Evolutionary conservation across 2,113 vertebrate species (phyloP), one percentile per base, ranked within the genome.

Genomic region (Hoplias malabaricus): DNA sequence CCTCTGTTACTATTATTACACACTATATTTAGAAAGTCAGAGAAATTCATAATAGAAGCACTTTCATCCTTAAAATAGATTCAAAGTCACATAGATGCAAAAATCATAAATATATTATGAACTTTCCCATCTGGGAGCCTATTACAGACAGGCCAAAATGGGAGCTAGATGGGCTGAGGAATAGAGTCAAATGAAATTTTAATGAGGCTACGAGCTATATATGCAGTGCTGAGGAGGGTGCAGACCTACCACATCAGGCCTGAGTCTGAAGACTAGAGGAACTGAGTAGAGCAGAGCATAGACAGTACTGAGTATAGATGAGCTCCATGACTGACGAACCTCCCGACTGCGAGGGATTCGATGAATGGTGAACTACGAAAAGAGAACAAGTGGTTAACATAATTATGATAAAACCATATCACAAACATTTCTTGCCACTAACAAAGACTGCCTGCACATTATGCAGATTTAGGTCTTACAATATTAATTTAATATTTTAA

Each of bases 241-340:
- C 5, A 31, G 13, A 94, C 96, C 43, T 94, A 99, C 97, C 96
- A 99, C 57, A 88, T 98, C 97, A n/a, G 98, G 97, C 82, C 91
- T 92, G 75, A 95, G 84, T 84, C 74, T 93, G 85, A 92, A 92
- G 80, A 94, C 88, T 79, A 98, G 87, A 11, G 94, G 96, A 2
- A 98, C 14, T 2, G 94, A 94, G 29, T 88, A 88, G 4, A 92
- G 62, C n/a, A 92, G 66, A 57, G 97, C 92, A 0, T 86, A 81
- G 0, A 96, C 23, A 0, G 95, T 96, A 80, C 93, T 97, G 74
- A 94, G 0, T 48, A 94, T 84, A 0, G 96, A 93, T 12, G 97
- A 96, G 3, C 70, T 87, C 96, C 96, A 98, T 0, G 96, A 92
- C 73, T 99, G 97, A 31, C 80, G 89, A 10, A 99, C 96, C 86